Conservation (phyloP, 2,888 invertebrate genomes). For the Pachydiplax longipennis region DNA sequence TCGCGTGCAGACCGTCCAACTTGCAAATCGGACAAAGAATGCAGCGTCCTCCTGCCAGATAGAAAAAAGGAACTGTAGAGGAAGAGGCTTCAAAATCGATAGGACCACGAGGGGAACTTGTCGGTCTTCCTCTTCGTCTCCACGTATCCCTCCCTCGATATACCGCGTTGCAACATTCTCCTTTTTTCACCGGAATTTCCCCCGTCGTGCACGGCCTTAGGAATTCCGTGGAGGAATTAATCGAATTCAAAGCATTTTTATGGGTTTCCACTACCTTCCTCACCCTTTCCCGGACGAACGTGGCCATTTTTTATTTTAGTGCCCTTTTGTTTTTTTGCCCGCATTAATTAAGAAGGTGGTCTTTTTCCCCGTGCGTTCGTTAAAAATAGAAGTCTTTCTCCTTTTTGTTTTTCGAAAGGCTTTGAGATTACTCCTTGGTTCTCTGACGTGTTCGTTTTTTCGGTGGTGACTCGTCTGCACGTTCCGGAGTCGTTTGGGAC, state of each 20-base stretch:
- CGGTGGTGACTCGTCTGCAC: too few species aligned
- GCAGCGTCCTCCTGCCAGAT: neutral
- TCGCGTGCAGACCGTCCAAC: neutral
- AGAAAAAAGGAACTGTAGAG: neutral
- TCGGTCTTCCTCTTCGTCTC: neutral
- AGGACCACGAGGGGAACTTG: neutral
- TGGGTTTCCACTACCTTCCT: neutral
- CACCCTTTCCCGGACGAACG: neutral
- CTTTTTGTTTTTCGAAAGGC: too few species aligned
- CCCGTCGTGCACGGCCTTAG: neutral
- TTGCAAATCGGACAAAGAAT: neutral
- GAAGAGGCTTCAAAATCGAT: neutral
- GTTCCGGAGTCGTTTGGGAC: too few species aligned
- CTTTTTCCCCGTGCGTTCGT: neutral
- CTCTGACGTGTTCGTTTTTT: neutral
- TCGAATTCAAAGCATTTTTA: constrained; percentile 28
- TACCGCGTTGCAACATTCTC: neutral
- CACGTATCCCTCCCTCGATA: neutral
- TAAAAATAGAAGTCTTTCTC: neutral
- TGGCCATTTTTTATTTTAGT: too few species aligned
- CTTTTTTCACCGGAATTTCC: neutral
- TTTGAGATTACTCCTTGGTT: neutral
- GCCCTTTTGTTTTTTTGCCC: neutral
- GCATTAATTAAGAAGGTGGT: neutral
- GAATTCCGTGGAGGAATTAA: constrained; percentile 13